Conservation (phyloP, 2,797 vertebrate genomes). For the Pantherophis vulpinus region DNA sequence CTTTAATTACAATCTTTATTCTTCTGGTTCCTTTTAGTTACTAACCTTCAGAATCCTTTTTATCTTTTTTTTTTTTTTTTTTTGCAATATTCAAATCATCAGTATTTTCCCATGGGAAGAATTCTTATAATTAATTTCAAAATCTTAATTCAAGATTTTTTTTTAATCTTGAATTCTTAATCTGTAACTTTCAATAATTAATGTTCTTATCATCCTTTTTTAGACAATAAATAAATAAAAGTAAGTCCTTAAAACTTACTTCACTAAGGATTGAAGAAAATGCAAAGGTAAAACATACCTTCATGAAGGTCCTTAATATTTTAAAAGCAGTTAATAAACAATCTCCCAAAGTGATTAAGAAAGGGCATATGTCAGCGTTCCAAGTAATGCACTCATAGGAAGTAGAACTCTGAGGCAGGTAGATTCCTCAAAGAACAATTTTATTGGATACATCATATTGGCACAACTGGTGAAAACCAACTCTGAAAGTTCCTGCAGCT, state of each 20-base stretch:
- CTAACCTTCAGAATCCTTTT: neutral
- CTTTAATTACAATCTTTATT: neutral
- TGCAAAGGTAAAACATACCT: no score
- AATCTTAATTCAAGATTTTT: neutral
- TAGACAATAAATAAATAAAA: neutral
- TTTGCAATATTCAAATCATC: neutral
- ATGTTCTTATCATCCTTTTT: neutral
- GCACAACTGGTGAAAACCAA: no score
- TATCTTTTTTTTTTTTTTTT: neutral
- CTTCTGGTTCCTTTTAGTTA: neutral
- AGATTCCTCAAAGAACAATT: no score
- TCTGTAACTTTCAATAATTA: neutral
- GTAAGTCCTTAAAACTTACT: neutral
- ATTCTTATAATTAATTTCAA: neutral
- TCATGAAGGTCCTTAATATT: no score
- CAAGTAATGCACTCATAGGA: no score
- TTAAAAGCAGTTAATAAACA: no score
- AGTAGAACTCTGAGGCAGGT: no score
- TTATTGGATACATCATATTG: no score
- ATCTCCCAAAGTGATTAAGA: no score
- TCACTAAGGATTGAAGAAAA: no score
- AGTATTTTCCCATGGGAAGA: neutral
- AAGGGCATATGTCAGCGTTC: no score
- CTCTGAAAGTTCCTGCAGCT: no score
- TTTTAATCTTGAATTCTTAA: neutral